Conservation (phyloP, 1,140 invertebrate species). For the Drosophila insularis region DNA sequence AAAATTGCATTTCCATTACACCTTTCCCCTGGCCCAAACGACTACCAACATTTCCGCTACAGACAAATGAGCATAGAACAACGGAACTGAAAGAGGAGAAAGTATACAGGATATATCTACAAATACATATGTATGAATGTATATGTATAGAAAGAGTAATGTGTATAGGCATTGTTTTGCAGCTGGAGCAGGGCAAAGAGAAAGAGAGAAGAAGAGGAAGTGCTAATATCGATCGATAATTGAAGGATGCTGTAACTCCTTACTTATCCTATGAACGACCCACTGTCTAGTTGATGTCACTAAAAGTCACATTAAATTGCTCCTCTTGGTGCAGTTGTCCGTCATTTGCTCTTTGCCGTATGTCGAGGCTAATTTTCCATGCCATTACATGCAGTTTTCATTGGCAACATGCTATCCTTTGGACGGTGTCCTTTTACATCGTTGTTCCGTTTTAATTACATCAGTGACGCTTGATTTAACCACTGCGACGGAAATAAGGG, state of each 20-base stretch:
- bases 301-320: conserved; percentile 41
- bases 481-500: conserved; percentile 38
- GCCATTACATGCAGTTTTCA: conserved; percentile 57
- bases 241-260: conserved; percentile 24
- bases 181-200: not conserved
- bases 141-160: no score
- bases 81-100: conserved; percentile 11
- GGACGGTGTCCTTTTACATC: conserved; percentile 30
- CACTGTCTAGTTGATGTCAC: conserved; percentile 21
- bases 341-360: not conserved
- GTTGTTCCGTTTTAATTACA: conserved; percentile 66
- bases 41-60: conserved; percentile 66
- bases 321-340: not conserved
- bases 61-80: conserved; percentile 51
- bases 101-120: conserved; percentile 1
- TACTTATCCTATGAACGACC: conserved; percentile 35
- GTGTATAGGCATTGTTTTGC: not conserved
- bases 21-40: not conserved
- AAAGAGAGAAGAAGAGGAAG: not conserved
- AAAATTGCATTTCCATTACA: conserved; percentile 49
- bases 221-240: conserved; percentile 36
- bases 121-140: not conserved
- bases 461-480: conserved; percentile 74
- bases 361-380: conserved; percentile 68
- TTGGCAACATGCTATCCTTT: conserved; percentile 24